A percentile compares a stretch with the other conserved stretches of the same genome.
Conservation (phyloP, 1,140 invertebrate species). For the Holotrichia oblita region DNA sequence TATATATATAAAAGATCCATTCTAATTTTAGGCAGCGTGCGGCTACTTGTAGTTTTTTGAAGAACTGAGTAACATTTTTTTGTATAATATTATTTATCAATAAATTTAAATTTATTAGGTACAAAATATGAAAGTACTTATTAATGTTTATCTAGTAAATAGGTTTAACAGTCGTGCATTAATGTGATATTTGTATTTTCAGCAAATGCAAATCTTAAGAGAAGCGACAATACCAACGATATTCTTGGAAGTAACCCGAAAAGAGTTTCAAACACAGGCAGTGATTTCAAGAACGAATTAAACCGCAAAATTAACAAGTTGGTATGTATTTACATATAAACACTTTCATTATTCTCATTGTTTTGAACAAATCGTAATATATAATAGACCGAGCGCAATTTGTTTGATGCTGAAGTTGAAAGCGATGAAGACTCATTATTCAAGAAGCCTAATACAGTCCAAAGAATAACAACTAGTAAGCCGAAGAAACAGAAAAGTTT, state of each 20-base stretch:
- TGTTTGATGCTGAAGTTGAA: not conserved
- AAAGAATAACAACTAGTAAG: not conserved
- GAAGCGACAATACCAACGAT: not conserved
- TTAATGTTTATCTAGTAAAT: too few relatives aligned
- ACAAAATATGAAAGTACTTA: too few relatives aligned
- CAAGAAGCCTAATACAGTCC: not conserved
- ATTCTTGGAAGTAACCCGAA: not conserved
- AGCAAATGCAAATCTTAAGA: too few relatives aligned
- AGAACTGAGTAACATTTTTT: too few relatives aligned
- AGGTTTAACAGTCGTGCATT: too few relatives aligned
- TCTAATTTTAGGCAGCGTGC: too few relatives aligned
- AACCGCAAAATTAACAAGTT: not conserved
- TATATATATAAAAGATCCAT: too few relatives aligned
- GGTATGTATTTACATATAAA: not conserved
- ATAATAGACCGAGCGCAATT: not conserved
- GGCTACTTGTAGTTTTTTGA: too few relatives aligned
- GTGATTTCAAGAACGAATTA: not conserved
- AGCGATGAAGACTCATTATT: slow-evolving; percentile 10
- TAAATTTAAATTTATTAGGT: too few relatives aligned
- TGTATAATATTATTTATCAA: too few relatives aligned
- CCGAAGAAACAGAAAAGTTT: slow-evolving; percentile 13
- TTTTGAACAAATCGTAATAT: not conserved
- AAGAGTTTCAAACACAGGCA: not conserved
- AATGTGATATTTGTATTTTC: too few relatives aligned
- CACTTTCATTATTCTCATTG: not conserved